Conservation (phyloP, 2,888 invertebrate genomes). For the Platycheirus albimanus region DNA sequence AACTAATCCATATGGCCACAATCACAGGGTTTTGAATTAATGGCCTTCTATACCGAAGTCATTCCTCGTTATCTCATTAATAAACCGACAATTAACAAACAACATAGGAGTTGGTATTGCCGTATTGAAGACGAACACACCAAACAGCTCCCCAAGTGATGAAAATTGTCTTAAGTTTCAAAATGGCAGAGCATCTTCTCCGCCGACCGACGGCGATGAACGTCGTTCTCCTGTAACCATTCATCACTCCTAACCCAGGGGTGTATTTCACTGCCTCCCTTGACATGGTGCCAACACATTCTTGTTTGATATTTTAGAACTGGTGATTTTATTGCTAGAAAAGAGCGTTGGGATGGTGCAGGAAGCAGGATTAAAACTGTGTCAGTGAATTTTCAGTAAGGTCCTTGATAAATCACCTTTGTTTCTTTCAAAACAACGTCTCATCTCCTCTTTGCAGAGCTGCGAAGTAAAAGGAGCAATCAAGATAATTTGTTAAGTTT, state of each 20-base stretch:
- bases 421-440: neutral
- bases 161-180: neutral
- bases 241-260: constrained; percentile 2
- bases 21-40: neutral
- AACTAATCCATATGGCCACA: neutral
- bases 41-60: neutral
- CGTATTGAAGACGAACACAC: neutral
- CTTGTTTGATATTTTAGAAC: neutral
- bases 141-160: neutral
- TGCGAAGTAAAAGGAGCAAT: constrained; percentile 4
- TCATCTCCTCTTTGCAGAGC: neutral
- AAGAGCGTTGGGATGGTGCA: no score
- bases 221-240: no score
- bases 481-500: constrained; percentile 43
- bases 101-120: neutral
- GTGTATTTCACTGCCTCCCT: neutral
- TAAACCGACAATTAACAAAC: constrained; percentile 13
- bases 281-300: constrained; percentile 6
- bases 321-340: neutral
- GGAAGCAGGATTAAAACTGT: no score
- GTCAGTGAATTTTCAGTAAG: no score
- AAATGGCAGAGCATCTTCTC: neutral
- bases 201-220: neutral
- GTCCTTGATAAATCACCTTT: constrained; percentile 33
- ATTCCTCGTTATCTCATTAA: constrained; percentile 6